Evolutionary conservation across 2,113 vertebrate genomes (phyloP).

Genomic region (Dascyllus trimaculatus): DNA sequence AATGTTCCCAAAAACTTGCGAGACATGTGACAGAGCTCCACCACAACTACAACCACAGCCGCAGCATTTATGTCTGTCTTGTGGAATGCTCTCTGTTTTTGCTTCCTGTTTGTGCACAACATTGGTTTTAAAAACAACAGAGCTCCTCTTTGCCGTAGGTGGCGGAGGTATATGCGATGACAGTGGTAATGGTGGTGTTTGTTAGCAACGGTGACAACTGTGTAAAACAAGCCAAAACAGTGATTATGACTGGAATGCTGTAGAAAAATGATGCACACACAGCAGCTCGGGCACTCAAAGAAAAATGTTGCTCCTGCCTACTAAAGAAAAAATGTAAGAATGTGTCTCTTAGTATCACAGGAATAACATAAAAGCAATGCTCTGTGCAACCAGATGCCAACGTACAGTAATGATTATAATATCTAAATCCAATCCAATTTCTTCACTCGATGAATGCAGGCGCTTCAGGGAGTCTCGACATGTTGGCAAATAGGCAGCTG

Average conservation of each 20-base stretch:
- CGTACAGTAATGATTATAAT: slow-evolving; percentile 51
- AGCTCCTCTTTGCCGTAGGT: slow-evolving; percentile 10
- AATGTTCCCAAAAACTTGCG: slow-evolving; percentile 37
- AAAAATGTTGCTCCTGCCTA: slow-evolving; percentile 5
- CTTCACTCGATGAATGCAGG: slow-evolving; percentile 39
- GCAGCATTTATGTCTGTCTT: slow-evolving; percentile 33
- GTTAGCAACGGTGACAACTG: slow-evolving; percentile 11
- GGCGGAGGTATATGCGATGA: slow-evolving; percentile 5
- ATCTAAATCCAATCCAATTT: slow-evolving; percentile 59
- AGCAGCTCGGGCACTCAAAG: background rate
- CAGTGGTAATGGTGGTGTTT: slow-evolving; percentile 10
- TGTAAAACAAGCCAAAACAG: slow-evolving; percentile 4
- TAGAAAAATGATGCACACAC: background rate
- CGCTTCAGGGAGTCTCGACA: slow-evolving; percentile 52
- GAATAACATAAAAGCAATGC: slow-evolving; percentile 35
- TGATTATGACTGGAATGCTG: slow-evolving; percentile 11
- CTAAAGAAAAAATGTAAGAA: slow-evolving; percentile 39
- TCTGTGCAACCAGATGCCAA: slow-evolving; percentile 18
- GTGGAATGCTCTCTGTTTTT: slow-evolving; percentile 44
- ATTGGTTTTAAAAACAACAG: slow-evolving; percentile 15
- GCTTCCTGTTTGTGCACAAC: slow-evolving; percentile 51
- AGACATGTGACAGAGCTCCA: slow-evolving; percentile 5
- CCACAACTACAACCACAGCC: slow-evolving; percentile 24
- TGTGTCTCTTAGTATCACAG: slow-evolving; percentile 17
- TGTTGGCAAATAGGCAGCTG: slow-evolving; percentile 51